Conservation (phyloP, 2,797 vertebrate genomes). For the Anguilla marmorata region DNA sequence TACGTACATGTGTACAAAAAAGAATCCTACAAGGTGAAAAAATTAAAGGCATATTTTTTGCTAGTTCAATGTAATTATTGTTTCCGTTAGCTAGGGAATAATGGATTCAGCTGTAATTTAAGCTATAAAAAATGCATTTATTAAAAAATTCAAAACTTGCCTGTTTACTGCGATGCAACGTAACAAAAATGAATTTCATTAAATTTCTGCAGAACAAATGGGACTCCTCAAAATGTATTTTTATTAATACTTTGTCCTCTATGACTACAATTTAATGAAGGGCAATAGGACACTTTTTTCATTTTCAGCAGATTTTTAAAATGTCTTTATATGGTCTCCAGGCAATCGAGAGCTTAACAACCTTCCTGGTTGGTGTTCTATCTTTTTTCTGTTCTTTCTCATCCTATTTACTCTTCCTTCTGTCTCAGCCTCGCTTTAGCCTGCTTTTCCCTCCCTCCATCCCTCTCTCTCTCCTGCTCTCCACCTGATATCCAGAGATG, state of each 20-base stretch:
- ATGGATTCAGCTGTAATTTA: conserved; percentile 9
- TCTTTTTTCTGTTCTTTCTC: background rate
- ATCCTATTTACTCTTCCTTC: background rate
- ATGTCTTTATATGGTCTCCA: background rate
- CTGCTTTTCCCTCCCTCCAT: background rate
- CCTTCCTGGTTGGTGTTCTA: background rate
- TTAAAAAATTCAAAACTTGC: background rate
- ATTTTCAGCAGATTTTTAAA: background rate
- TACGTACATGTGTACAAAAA: background rate
- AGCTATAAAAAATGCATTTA: background rate
- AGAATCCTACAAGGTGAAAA: background rate
- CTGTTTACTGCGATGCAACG: background rate
- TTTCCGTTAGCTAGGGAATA: background rate
- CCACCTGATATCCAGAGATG: conserved; percentile 21
- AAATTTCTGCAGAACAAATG: background rate
- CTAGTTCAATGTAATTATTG: background rate
- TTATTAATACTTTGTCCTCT: background rate
- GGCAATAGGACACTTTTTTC: background rate
- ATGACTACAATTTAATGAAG: background rate
- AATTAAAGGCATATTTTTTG: background rate
- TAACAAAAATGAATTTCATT: background rate
- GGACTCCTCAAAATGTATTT: background rate
- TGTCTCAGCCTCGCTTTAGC: background rate
- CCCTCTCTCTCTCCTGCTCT: conserved; percentile 4
- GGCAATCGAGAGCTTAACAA: background rate